phyloP scores from a whole-genome alignment of 2,888 invertebrate genomes.

The Carabus problematicus region DNA sequence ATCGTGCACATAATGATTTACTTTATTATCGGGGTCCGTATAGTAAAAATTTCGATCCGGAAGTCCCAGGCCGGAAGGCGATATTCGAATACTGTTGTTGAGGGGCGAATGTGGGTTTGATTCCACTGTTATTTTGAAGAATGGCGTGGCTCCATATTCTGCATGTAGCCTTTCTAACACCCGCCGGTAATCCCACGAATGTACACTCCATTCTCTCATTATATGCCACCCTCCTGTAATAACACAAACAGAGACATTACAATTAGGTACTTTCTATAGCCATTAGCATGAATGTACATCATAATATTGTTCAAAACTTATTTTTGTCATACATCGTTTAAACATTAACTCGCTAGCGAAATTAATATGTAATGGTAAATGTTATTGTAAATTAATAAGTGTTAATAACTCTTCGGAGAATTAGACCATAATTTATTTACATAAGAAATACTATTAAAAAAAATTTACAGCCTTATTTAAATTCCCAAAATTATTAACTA shows the following conservation, averaged over 20 bases:
- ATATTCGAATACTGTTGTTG: constrained; percentile 62
- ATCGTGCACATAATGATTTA: constrained; percentile 48
- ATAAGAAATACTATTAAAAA: no score
- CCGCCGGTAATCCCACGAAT: constrained; percentile 57
- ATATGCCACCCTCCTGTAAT: constrained; percentile 63
- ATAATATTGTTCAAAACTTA: no score
- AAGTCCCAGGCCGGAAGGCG: constrained; percentile 64
- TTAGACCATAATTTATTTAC: no score
- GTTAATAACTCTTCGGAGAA: no score
- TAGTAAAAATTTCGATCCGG: constrained; percentile 64
- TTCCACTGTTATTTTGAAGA: constrained; percentile 62
- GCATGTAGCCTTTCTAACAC: constrained; percentile 59
- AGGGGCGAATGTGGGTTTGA: constrained; percentile 60
- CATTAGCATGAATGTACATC: no score
- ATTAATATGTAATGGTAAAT: no score
- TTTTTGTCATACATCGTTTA: no score
- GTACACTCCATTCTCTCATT: constrained; percentile 57
- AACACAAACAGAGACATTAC: constrained; percentile 30
- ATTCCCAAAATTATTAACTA: no score
- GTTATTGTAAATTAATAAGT: no score
- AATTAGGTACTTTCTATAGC: neutral
- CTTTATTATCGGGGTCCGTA: constrained; percentile 56
- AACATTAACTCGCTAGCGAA: no score
- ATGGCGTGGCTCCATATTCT: constrained; percentile 61
- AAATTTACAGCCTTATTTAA: no score